A percentile compares a stretch with the other conserved stretches of the same genome.
These are phyloP conservation scores for Tribolium castaneum DNA, from an alignment of 1,140 invertebrate genomes.

Conservation along the genomic window DNA sequence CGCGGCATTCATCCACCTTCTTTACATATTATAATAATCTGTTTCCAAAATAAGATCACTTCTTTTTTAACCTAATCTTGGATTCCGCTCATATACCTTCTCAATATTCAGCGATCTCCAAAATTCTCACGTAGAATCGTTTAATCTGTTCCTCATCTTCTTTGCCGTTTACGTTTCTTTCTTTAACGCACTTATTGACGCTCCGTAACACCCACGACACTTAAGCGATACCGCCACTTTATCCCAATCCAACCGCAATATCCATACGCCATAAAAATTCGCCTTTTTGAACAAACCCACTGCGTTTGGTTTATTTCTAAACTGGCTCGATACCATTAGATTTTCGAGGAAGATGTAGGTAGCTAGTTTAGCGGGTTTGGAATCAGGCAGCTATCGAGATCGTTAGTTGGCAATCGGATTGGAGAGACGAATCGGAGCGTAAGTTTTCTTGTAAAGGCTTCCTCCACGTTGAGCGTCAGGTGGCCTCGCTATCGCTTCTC, in stretches of 20 bases:
- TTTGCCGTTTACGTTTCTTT: constrained; percentile 46
- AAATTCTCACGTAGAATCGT: constrained; percentile 52
- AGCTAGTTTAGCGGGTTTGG: not conserved
- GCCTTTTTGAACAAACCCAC: too few species aligned
- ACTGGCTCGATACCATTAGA: not conserved
- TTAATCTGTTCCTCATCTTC: constrained; percentile 51
- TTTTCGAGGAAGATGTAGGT: not conserved
- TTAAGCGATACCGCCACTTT: not conserved
- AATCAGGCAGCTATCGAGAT: constrained; percentile 27
- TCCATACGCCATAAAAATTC: too few species aligned
- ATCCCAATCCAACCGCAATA: not conserved
- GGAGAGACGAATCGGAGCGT: constrained; percentile 42
- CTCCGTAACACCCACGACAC: constrained; percentile 9
- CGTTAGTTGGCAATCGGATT: constrained; percentile 45
- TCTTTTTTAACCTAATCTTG: constrained; percentile 45
- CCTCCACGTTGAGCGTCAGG: constrained; percentile 39
- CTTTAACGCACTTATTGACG: constrained; percentile 40
- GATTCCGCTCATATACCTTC: constrained; percentile 45
- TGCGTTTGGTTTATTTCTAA: not conserved
- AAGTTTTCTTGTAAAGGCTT: constrained; percentile 42
- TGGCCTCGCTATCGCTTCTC: constrained; percentile 38
- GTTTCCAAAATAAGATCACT: constrained; percentile 50
- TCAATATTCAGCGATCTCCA: constrained; percentile 48
- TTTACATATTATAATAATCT: constrained; percentile 51
- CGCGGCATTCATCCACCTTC: constrained; percentile 39